Evolutionary conservation across 1,140 invertebrate genomes (phyloP).

Genomic region (Trichonephila clavipes): DNA sequence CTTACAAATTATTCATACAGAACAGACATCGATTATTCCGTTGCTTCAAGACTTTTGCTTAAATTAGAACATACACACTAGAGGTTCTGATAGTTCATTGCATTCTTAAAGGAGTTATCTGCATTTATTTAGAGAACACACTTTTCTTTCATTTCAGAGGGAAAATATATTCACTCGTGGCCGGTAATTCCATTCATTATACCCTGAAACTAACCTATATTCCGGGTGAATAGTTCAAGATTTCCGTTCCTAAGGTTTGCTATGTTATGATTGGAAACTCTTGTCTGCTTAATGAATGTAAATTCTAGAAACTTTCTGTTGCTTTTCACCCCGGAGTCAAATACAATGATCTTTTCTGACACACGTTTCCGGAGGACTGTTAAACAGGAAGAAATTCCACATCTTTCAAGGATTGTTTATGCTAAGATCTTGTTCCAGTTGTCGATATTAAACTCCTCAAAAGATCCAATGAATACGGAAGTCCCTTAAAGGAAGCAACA

Average conservation of each 20-base stretch:
- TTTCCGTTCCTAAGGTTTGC: neutral
- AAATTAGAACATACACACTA: neutral
- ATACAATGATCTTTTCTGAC: neutral
- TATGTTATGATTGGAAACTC: neutral
- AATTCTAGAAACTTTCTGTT: neutral
- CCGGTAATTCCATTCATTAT: neutral
- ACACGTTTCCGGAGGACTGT: neutral
- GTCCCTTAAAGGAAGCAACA: neutral
- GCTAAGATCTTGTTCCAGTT: neutral
- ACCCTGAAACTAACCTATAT: neutral
- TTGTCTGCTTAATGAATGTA: neutral
- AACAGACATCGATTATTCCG: neutral
- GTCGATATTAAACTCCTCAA: neutral
- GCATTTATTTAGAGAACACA: neutral
- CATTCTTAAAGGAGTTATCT: neutral
- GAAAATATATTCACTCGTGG: neutral
- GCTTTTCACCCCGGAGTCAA: neutral
- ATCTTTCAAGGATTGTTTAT: neutral
- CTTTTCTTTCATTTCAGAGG: neutral
- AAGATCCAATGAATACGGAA: neutral
- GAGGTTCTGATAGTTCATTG: neutral
- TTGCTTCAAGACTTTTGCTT: neutral
- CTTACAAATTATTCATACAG: neutral
- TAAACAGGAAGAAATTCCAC: neutral
- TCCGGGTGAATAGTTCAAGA: neutral